Evolutionary conservation across 2,888 invertebrate genomes (phyloP).

Genomic region (Sesia bembeciformis): DNA sequence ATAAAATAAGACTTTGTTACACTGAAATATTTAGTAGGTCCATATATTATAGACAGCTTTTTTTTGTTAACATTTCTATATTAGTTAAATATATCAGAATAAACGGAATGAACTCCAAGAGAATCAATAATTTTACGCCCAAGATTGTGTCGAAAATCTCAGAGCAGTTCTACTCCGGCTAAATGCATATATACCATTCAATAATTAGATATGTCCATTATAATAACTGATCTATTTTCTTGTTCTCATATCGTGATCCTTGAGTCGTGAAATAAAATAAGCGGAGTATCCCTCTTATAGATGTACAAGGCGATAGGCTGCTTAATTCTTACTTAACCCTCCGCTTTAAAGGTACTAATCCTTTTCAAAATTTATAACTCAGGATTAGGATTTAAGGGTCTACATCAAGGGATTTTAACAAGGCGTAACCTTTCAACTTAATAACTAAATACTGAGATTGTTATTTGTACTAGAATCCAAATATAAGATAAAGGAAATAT

Average conservation of each 20-base stretch:
- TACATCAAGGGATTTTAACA: background rate
- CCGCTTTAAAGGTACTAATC: constrained; percentile 11
- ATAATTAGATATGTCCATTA: background rate
- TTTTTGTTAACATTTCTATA: too few species aligned
- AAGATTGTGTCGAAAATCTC: too few species aligned
- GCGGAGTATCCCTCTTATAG: constrained; percentile 30
- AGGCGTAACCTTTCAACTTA: background rate
- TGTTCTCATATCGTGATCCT: constrained; percentile 22
- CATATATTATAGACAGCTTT: too few species aligned
- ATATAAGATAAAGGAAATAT: too few species aligned
- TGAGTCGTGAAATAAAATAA: constrained; percentile 45
- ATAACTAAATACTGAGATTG: background rate
- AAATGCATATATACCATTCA: too few species aligned
- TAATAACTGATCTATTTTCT: constrained; percentile 9
- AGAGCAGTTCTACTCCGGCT: too few species aligned
- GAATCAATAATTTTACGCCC: too few species aligned
- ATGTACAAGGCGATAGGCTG: constrained; percentile 41
- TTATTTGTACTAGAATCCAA: too few species aligned
- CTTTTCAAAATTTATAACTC: constrained; percentile 12
- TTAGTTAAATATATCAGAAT: too few species aligned
- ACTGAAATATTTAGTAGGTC: too few species aligned
- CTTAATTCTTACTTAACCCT: constrained; percentile 30
- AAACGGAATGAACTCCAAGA: too few species aligned
- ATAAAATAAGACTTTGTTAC: too few species aligned
- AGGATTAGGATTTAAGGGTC: constrained; percentile 9